phyloP scores from a whole-genome alignment of 2,888 invertebrate genomes.

The Drosophila mimetica region DNA sequence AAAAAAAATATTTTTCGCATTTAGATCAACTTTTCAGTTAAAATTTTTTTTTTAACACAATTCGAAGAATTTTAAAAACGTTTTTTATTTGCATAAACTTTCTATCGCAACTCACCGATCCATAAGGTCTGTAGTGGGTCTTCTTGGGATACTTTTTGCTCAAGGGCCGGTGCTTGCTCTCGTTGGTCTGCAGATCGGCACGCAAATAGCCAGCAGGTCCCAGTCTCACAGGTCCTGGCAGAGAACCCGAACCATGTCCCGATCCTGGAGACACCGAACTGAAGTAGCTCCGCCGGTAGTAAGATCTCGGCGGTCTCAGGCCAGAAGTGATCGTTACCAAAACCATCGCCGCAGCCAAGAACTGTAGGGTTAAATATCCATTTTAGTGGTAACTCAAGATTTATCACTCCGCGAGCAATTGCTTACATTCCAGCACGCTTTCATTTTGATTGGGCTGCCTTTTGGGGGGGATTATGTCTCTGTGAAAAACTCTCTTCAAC shows the following conservation, averaged over 20 bases:
- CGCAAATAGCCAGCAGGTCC: constrained; percentile 59
- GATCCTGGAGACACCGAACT: constrained; percentile 54
- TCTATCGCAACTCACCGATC: constrained; percentile 67
- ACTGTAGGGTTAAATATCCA: constrained; percentile 33
- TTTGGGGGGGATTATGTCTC: constrained; percentile 20
- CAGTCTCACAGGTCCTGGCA: constrained; percentile 65
- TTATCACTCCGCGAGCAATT: background rate
- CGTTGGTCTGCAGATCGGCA: constrained; percentile 72
- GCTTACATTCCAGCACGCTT: constrained; percentile 68
- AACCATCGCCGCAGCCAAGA: constrained; percentile 62
- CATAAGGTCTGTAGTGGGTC: constrained; percentile 63
- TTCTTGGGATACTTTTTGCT: constrained; percentile 71
- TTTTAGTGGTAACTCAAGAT: background rate
- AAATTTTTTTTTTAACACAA: too few relatives aligned
- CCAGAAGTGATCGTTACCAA: constrained; percentile 40
- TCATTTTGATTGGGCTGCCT: constrained; percentile 53
- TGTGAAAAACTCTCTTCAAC: constrained; percentile 19
- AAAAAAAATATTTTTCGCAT: too few relatives aligned
- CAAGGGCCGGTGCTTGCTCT: constrained; percentile 76
- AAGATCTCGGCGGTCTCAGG: constrained; percentile 53
- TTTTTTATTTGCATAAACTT: background rate
- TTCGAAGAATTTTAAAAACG: too few relatives aligned
- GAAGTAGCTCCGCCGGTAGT: constrained; percentile 68
- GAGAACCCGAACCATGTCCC: constrained; percentile 22
- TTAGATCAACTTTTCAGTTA: too few relatives aligned